Evolutionary conservation across 2,113 vertebrate species (phyloP), one percentile per base, ranked within the genome.

Genomic region (Peromyscus polionotus): DNA sequence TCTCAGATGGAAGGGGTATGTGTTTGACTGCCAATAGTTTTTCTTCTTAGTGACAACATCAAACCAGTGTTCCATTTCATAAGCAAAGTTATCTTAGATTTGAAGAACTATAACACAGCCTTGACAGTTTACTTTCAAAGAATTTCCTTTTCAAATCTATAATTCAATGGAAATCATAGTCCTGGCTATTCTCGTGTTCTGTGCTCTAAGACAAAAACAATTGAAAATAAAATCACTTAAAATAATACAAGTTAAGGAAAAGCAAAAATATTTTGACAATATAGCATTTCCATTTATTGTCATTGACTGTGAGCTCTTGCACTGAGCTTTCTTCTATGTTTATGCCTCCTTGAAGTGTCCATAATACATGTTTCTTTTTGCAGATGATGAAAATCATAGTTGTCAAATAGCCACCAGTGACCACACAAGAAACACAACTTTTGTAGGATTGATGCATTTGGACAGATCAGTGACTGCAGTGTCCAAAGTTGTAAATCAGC

Each of bases 371-470:
- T 85, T 28, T 97, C 42, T 61, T 94, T 90, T 90, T 93, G 88
- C 39, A 94, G 76, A 90, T 80, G 26, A 36, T 45, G 87, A 90
- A 95, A 95, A 24, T 20, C 12, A 45, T 36, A 28, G 26, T 67
- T 92, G 72, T 88, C 72, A 93, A 79, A 95, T 88, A 96, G 54
- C 70, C 93, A 88, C 70, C 90, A 57, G 88, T 86, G 10, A 63
- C 39, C 68, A 95, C 73, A 48, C 68, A 81, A 91, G 87, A 65
- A 70, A 42, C 10, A n/a, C 28, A 22, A 73, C n/a, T 72, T 65
- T n/a, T 88, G 63, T 31, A 91, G 81, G 13, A 95, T 70, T 36
- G 1, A 94, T 92, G 48, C 3, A 42, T 77, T 91, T 2, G 19
- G 88, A 90, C 17, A 88, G 59, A 96, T 85, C 70, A 95, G 31